Base-by-base conservation (phyloP, 2,888 invertebrate genomes). In the Odontothrips loti region DNA sequence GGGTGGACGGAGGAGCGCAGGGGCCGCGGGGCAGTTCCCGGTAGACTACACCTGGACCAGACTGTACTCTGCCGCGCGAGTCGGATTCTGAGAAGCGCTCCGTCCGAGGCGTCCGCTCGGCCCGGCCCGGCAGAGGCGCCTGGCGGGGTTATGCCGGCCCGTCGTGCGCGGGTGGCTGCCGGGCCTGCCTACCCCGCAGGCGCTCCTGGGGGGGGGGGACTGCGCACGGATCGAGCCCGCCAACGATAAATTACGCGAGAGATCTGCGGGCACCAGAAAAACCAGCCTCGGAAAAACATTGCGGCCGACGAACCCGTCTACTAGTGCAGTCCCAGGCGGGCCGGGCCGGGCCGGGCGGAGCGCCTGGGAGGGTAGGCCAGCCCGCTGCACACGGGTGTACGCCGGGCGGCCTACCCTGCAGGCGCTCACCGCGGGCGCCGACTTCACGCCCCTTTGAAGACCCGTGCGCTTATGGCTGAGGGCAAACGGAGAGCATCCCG, bases 31-130 rank as follows among this genome's bases (percentile, higher is more conserved):
- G 9, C 1, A 78, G n/a, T n/a, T n/a, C n/a, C n/a, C n/a, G 34
- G 34, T 17, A 34, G 17, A 47, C 20, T 79, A 47, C 11, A 79
- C 79, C 20, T 79, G 10, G 17, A 10, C 34, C 68, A 23, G 17
- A 79, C 79, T 34, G 43, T n/a, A 79, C 63, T 43, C n/a, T 80
- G 43, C 80, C 29, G 80, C 23, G 48, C 29, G 80, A 43, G 48
- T 47, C 47, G 17, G 63, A n/a, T 17, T 43, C 20, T 17, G 1
- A 6, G 79, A 1, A 1, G 1, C 29, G 68, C n/a, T 4, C 68
- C n/a, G 3, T 68, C n/a, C 68, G 34, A 43, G 34, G 34, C 34
- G 34, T 43, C 34, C 43, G 79, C 29, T 17, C 34, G 34, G 78
- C 78, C 79, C 51, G 58, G 58, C 58, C 4, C 15, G 20, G 58